Conservation (phyloP, 2,113 vertebrate genomes). For the Australoheros scitulus region DNA sequence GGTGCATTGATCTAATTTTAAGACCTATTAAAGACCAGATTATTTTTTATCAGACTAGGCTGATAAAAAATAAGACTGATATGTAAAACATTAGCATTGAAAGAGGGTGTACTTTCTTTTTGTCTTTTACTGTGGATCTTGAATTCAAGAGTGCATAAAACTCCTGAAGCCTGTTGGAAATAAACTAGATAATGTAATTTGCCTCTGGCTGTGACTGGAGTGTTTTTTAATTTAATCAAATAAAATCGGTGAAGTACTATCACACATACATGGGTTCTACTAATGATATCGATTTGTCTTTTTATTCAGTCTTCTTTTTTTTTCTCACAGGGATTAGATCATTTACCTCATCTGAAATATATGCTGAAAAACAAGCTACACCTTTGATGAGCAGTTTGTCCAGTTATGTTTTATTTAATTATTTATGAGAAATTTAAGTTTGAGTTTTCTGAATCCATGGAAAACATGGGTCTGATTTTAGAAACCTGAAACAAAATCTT, state of each 20-base stretch:
- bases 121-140: background rate
- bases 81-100: no score
- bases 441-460: background rate
- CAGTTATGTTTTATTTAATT: background rate
- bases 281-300: background rate
- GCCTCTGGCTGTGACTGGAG: no score
- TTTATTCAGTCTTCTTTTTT: background rate
- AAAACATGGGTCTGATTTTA: background rate
- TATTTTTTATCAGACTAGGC: no score
- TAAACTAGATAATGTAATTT: background rate
- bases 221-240: no score
- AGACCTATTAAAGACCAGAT: no score
- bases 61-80: no score
- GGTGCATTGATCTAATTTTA: no score
- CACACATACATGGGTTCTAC: background rate
- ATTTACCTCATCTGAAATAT: background rate
- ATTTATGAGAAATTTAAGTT: background rate
- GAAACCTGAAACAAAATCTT: background rate
- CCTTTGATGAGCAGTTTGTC: background rate
- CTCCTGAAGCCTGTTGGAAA: background rate
- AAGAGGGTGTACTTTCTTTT: background rate
- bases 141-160: background rate
- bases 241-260: no score
- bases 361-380: background rate
- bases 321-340: background rate